Evolutionary conservation across 2,113 vertebrate genomes (phyloP), one percentile per base, ranked within the genome.

Genomic region (Oplegnathus fasciatus): DNA sequence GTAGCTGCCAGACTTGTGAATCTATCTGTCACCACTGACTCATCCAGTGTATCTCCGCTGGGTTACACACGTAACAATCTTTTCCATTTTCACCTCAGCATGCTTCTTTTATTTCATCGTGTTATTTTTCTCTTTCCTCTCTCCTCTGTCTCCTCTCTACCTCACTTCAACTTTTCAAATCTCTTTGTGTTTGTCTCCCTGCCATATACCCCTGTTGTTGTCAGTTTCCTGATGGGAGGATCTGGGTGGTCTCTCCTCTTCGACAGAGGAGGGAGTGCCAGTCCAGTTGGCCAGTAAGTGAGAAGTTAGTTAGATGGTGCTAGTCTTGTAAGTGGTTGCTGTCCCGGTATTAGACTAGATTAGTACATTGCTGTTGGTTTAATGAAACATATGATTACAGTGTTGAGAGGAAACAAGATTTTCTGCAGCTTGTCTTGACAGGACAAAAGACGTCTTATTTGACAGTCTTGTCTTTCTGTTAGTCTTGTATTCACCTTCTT

Each of bases 211-310:
- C 89, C 91, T 87, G 93, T 86, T 90, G 87, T 94, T 90, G 91
- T 95, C 96, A 98, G 97, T 97, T 98, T 94, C 95, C 96, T 65
- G 96, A 98, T 88, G 98, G 98, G 94, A 96, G 96, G 91, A 96
- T 96, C 94, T 97, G 97, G 97, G 97, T 98, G 95, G 97, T 96
- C 88, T 97, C 97, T 87, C 97, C 97, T 92, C 87, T 94, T 83
- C 88, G 79, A 89, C 95, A 91, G 93, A 96, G 95, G 93, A 94
- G 94, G 91, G 91, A 71, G 72, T 83, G 80, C 48, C 86, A 74
- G 80, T 75, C 78, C 69, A 50, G 85, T 75, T 71, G 74, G 65
- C 80, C 89, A 71, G 93, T 94, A 92, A 93, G 92, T 93, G 86
- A 78, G 69, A 71, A 46, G 54, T 40, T 42, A 77, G 64, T 54